phyloP scores from a whole-genome alignment of 2,797 vertebrate genomes.

The Phylloscopus collybita region DNA sequence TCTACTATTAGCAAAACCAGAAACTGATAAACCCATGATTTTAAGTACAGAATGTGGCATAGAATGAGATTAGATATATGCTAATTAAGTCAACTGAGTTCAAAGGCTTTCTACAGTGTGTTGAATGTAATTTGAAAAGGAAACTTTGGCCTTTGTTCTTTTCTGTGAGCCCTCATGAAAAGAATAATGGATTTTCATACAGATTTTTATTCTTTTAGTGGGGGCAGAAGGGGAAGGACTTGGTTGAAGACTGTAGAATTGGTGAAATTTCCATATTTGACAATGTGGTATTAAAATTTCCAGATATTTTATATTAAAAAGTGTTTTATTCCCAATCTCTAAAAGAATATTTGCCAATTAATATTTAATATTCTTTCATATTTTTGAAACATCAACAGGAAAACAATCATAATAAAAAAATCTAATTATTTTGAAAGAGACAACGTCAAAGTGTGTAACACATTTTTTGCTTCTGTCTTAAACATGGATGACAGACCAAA shows the following conservation, averaged over 20 bases:
- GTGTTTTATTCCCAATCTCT: neutral
- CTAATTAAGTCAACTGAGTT: neutral
- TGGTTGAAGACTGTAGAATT: neutral
- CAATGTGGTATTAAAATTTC: neutral
- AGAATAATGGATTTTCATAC: neutral
- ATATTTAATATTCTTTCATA: neutral
- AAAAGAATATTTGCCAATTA: neutral
- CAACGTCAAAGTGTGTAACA: neutral
- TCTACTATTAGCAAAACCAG: accelerated
- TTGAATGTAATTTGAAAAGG: neutral
- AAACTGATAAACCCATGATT: neutral
- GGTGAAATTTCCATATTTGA: neutral
- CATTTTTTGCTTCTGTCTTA: neutral
- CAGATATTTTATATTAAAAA: neutral
- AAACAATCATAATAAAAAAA: neutral
- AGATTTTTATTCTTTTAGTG: neutral
- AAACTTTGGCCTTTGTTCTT: neutral
- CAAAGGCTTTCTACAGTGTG: neutral
- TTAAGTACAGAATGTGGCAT: neutral
- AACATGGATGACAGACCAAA: neutral
- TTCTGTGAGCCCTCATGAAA: neutral
- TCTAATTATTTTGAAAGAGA: neutral
- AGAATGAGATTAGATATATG: neutral
- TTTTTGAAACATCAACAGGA: neutral
- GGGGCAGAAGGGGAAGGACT: neutral